These are phyloP conservation scores for Aurelia aurita complex sp. Pacific DNA, from an alignment of 30 jellyfish, hydroid and myxozoan species.

Conservation along the genomic window DNA sequence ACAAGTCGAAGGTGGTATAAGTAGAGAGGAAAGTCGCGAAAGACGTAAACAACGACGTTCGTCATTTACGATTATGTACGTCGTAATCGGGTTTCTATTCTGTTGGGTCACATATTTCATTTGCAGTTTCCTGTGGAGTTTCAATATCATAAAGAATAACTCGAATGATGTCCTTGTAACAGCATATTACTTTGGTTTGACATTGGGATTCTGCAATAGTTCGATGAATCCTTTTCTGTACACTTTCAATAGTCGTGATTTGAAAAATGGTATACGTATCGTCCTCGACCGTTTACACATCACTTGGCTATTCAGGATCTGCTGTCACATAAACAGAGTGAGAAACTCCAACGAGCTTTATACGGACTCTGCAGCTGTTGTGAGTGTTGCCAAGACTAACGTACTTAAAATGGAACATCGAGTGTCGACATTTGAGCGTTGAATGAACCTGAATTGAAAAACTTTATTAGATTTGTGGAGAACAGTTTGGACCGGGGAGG, in stretches of 20 bases:
- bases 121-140: constrained; percentile 16
- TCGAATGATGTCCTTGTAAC: neutral
- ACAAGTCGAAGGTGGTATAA: constrained; percentile 13
- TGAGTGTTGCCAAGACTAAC: no score
- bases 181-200: constrained; percentile 6
- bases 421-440: no score
- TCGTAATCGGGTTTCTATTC: constrained; percentile 10
- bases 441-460: no score
- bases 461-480: no score
- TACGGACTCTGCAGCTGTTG: no score
- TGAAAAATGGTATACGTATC: constrained; percentile 1
- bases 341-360: no score
- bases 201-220: constrained; percentile 37
- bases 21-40: neutral
- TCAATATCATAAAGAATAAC: neutral
- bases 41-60: constrained; percentile 12
- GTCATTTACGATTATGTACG: constrained; percentile 15
- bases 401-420: no score
- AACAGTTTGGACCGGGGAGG: no score
- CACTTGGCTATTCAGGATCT: no score
- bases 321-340: no score
- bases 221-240: constrained; percentile 29
- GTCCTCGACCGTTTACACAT: neutral
- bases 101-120: constrained; percentile 48
- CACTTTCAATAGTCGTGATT: constrained; percentile 21